phyloP scores from a whole-genome alignment of 1,140 invertebrate genomes.

The Ceratina calcarata region DNA sequence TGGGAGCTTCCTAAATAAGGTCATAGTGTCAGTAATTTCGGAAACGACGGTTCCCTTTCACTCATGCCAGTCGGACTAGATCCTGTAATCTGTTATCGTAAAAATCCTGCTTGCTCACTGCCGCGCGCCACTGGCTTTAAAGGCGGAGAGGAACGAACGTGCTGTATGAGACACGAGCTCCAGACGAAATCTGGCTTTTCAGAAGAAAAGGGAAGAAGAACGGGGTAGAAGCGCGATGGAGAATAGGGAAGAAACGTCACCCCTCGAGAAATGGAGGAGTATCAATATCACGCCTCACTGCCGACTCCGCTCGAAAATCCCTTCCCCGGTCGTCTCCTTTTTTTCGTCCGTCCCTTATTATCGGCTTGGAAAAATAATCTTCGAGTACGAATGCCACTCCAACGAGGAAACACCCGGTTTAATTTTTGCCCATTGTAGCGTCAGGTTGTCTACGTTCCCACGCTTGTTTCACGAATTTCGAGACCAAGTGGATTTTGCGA shows the following conservation, averaged over 20 bases:
- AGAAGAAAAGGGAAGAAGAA: neutral
- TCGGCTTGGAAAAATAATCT: slow-evolving; percentile 72
- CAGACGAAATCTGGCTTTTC: slow-evolving; percentile 22
- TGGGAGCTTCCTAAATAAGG: slow-evolving; percentile 10
- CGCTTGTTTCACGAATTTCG: neutral
- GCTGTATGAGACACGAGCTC: slow-evolving; percentile 39
- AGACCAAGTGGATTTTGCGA: neutral
- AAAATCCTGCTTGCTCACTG: slow-evolving; percentile 69
- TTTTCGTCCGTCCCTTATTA: slow-evolving; percentile 65
- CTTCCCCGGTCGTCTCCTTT: slow-evolving; percentile 39
- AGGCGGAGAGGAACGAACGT: slow-evolving; percentile 16
- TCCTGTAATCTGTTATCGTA: slow-evolving; percentile 70
- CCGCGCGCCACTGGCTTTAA: slow-evolving; percentile 55
- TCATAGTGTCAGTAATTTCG: slow-evolving; percentile 36
- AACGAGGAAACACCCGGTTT: slow-evolving; percentile 35
- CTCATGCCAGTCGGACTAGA: slow-evolving; percentile 47
- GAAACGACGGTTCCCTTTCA: slow-evolving; percentile 52
- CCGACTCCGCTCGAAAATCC: slow-evolving; percentile 57
- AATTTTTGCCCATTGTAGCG: slow-evolving; percentile 34
- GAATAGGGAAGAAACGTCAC: slow-evolving; percentile 63
- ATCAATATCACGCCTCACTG: slow-evolving; percentile 76
- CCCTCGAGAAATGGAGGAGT: slow-evolving; percentile 70
- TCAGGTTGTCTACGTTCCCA: slow-evolving; percentile 4
- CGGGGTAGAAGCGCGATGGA: slow-evolving; percentile 6
- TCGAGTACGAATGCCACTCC: slow-evolving; percentile 60